These are phyloP conservation scores for Sebastiscus albofasciatus DNA, from an alignment of 2,797 vertebrate genomes.

Conservation along the genomic window DNA sequence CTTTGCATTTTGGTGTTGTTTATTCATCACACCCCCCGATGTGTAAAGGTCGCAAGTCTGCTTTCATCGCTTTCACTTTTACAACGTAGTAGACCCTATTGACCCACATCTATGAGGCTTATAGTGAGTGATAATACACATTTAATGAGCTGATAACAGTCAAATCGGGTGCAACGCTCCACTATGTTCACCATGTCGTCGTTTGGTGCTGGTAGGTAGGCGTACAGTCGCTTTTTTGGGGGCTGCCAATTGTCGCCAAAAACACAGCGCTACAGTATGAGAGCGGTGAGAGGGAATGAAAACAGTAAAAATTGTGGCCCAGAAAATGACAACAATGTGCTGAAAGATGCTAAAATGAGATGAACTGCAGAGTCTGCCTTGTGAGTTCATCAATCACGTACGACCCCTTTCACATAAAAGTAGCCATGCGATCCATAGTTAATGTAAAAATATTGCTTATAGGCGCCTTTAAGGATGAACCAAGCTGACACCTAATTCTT, in stretches of 20 bases:
- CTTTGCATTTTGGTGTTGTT: too few species aligned
- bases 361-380: not conserved
- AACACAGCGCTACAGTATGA: too few species aligned
- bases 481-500: not conserved
- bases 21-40: too few species aligned
- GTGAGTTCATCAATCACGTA: not conserved
- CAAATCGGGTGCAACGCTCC: not conserved
- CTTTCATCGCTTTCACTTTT: too few species aligned
- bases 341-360: not conserved
- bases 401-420: not conserved
- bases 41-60: too few species aligned
- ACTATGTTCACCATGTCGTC: not conserved
- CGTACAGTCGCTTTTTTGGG: not conserved
- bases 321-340: too few species aligned
- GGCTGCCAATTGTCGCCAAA: not conserved
- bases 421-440: not conserved
- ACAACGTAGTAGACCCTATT: too few species aligned
- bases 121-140: too few species aligned
- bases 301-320: too few species aligned
- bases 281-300: not conserved
- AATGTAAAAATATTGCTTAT: constrained; percentile 9
- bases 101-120: too few species aligned
- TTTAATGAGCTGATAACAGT: too few species aligned
- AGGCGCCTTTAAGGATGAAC: not conserved
- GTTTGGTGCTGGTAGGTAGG: not conserved